A percentile compares a stretch with the other conserved stretches of the same genome.
Conservation (phyloP, 2,113 vertebrate species). For the Nannobrachium achirus region DNA sequence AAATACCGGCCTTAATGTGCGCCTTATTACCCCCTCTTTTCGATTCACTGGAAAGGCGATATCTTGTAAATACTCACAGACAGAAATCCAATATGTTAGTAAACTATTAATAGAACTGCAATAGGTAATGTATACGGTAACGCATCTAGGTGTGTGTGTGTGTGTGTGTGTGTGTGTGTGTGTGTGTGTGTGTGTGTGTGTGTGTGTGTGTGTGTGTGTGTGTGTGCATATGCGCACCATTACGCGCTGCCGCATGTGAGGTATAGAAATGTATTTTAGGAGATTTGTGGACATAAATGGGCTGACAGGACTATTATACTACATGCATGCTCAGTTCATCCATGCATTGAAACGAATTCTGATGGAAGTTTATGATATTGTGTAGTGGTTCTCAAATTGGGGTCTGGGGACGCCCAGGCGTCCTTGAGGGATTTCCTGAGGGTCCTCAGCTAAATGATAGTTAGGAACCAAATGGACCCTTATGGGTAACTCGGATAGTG, state of each 20-base stretch:
- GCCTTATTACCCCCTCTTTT: conserved; percentile 20
- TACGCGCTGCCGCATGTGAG: no score
- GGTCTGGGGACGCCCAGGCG: no score
- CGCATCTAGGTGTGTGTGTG: conserved; percentile 63
- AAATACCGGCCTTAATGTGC: conserved; percentile 16
- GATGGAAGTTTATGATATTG: no score
- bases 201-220: conserved; percentile 12
- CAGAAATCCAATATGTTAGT: conserved; percentile 80
- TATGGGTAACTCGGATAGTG: no score
- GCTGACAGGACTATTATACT: no score
- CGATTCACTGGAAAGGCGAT: conserved; percentile 65
- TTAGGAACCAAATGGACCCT: no score
- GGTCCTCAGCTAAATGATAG: no score
- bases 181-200: conserved; percentile 10
- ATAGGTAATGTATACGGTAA: conserved; percentile 75
- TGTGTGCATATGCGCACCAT: neutral
- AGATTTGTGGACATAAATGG: conserved; percentile 27
- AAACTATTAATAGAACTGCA: conserved; percentile 83
- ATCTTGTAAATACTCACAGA: conserved; percentile 75
- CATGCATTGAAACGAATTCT: no score
- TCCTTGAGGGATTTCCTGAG: no score
- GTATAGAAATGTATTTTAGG: conserved; percentile 26
- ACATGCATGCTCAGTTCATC: no score
- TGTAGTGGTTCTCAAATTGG: no score
- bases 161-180: conserved; percentile 25